Base-by-base conservation (phyloP, 92 coral and sea anemone species). In the Ricordea florida region DNA sequence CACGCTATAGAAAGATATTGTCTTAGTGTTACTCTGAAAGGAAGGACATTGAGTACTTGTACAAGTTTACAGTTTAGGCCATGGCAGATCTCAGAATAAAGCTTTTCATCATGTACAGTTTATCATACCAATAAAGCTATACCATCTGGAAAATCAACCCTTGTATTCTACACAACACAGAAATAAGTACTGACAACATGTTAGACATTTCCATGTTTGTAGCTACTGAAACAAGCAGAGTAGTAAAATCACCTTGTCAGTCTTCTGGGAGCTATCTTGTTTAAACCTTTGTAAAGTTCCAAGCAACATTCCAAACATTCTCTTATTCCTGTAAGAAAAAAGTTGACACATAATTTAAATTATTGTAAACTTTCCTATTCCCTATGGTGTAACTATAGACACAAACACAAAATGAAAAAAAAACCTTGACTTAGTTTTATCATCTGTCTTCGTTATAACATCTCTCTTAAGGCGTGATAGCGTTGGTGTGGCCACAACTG, bases 271-370 rank as follows among this genome's bases (percentile, higher is more conserved):
- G 61, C 89, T 94, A 21, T 79, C 92, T 79, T 91, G 88, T 71
- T 94, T 94, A 76, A 94, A 94, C 74, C 81, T 92, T 64, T 94
- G 97, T 20, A 94, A 65, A 49, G 98, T 94, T 60, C 98, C 98
- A 37, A 91, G 83, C 65, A 94, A 88, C 87, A 94, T 90, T 37
- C 98, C 98, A 88, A 94, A 94, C 98, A 94, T 94, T 80, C 98
- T 79, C 49, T 88, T 87, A 76, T 94, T 94, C 76, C 98, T 94
- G 78, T 0, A 61, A 28, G 33, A 52, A 17, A 9, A 62, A 44
- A 16, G 6, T 22, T 48, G 3, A 7, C 3, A 25, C 3, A 15
- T 6, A 29, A 47, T 21, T 14, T 0, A 10, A 1, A 13, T 41
- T 43, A 24, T 26, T 7, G 11, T n/a, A n/a, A n/a, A n/a, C n/a